Conservation (phyloP, 2,113 vertebrate genomes). For the Phoenicopterus ruber region DNA sequence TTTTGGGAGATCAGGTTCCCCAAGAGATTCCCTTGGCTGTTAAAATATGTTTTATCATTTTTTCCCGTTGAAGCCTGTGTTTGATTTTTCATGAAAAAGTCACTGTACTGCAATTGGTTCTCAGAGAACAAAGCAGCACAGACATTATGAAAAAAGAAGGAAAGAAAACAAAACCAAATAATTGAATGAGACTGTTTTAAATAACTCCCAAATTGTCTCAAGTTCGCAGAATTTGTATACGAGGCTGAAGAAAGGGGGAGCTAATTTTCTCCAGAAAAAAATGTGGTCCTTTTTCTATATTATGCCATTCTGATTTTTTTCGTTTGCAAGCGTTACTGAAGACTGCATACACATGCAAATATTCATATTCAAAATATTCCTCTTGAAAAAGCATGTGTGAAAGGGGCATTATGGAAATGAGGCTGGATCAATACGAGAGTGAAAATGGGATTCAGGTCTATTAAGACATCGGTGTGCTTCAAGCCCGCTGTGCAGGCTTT, state of each 20-base stretch:
- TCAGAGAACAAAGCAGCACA: neutral
- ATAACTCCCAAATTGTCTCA: neutral
- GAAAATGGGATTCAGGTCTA: neutral
- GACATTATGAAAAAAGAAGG: neutral
- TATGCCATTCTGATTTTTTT: neutral
- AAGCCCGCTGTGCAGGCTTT: neutral
- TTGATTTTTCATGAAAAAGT: neutral
- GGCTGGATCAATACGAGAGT: neutral
- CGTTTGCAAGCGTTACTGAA: neutral
- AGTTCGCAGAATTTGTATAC: neutral
- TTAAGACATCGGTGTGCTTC: neutral
- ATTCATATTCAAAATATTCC: neutral
- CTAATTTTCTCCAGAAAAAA: conserved; percentile 7
- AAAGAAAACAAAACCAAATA: neutral
- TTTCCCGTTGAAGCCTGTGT: neutral
- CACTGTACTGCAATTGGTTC: neutral
- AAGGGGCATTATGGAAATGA: neutral
- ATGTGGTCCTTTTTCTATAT: neutral
- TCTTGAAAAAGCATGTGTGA: neutral
- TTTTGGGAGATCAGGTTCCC: neutral
- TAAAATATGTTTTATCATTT: neutral
- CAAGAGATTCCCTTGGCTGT: neutral
- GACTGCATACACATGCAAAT: neutral
- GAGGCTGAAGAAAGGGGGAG: conserved; percentile 3
- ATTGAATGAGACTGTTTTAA: neutral